These are phyloP conservation scores for Thyatira batis DNA, from an alignment of 2,888 invertebrate genomes.

Conservation along the genomic window DNA sequence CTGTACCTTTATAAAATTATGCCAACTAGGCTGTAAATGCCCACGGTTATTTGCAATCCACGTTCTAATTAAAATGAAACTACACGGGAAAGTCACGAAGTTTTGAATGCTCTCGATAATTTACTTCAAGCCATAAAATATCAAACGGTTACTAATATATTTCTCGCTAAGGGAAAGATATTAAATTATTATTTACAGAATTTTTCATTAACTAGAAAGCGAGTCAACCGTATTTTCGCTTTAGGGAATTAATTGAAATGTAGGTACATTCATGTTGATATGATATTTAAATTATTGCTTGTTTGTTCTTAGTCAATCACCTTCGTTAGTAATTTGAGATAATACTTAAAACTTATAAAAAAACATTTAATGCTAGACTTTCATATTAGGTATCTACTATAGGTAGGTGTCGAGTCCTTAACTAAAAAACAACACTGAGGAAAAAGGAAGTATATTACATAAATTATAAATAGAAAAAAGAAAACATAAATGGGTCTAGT, in stretches of 20 bases:
- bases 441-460: too few species aligned
- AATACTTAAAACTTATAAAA: too few species aligned
- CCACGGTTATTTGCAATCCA: neutral
- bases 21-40: neutral
- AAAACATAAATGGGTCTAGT: neutral
- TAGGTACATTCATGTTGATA: too few species aligned
- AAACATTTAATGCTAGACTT: too few species aligned
- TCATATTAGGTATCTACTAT: too few species aligned
- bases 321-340: too few species aligned
- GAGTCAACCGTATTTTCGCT: neutral
- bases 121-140: constrained; percentile 21
- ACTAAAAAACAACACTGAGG: too few species aligned
- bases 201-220: neutral
- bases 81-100: constrained; percentile 23
- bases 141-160: neutral
- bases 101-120: constrained; percentile 21
- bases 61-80: neutral
- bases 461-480: too few species aligned
- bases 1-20: neutral
- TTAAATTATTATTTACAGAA: neutral
- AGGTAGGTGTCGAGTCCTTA: too few species aligned
- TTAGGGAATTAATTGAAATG: neutral
- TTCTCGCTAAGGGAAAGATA: neutral
- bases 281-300: too few species aligned
- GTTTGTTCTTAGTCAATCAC: too few species aligned